Base-by-base conservation (phyloP, 2,113 vertebrate species). In the Hiodon alosoides region DNA sequence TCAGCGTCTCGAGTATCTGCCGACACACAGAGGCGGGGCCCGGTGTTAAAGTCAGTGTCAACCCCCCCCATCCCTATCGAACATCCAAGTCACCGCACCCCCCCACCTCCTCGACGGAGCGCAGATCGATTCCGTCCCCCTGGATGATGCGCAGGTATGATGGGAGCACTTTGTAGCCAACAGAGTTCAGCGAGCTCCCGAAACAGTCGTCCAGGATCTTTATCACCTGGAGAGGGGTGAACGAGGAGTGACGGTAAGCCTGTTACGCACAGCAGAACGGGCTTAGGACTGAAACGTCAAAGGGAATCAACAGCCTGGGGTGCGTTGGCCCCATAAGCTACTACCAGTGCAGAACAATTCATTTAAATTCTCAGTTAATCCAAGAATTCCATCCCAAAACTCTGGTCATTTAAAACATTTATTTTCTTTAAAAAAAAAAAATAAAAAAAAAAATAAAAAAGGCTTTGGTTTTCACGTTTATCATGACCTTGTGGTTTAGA, bases 131-230 rank as follows among this genome's bases (percentile, higher is more conserved):
- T 3, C 90, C 91, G 13, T 92, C 91, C 5, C 90, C 90, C 68
- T 92, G 90, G 73, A 92, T 90, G 70, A 92, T 86, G 47, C 90
- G 81, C 66, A 92, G 79, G 67, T 86, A 92, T 0, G 90, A 80
- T 0, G 91, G 91, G 66, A 92, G 84, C 50, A 91, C 80, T 48
- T 90, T 92, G 81, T 83, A 92, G 51, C 90, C 90, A 14, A 82
- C 0, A 0, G 86, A 86, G 85, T 92, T 92, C 76, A 82, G 52
- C 52, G 87, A 84, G 71, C 73, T 85, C 51, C 89, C 86, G 68
- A 92, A 92, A 73, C 87, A 81, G 77, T 90, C 86, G 55, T 87
- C 89, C 80, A 92, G 69, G 76, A 92, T 92, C 81, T 83, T 89
- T 17, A 92, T 82, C 55, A 92, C 88, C 91, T 92, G 59, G 0